A percentile compares a stretch with the other conserved stretches of the same genome.
Evolutionary conservation across 1,140 invertebrate species (phyloP).

Genomic region (Helicorthomorpha holstii): DNA sequence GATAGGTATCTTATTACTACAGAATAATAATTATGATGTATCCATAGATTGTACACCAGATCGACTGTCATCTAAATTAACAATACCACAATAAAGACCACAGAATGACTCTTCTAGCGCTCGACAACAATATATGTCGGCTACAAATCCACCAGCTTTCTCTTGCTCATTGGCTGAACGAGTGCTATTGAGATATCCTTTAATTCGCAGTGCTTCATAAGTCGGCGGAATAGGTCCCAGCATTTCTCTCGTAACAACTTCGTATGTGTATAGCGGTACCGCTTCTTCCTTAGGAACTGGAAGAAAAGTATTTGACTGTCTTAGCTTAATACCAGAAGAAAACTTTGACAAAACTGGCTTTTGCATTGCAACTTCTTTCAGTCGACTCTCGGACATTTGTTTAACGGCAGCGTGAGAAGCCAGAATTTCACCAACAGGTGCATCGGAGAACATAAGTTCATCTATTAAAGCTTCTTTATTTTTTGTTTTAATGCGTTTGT

Average conservation of each 20-base stretch:
- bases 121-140: slow-evolving; percentile 62
- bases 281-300: slow-evolving; percentile 54
- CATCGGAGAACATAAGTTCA: slow-evolving; percentile 81
- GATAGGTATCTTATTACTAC: no score
- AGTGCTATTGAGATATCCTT: slow-evolving; percentile 61
- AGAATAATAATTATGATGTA: no score
- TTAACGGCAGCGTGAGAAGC: slow-evolving; percentile 54
- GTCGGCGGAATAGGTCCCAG: slow-evolving; percentile 57
- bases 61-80: no score
- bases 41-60: no score
- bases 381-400: slow-evolving; percentile 44
- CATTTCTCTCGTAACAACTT: slow-evolving; percentile 31
- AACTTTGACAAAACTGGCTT: slow-evolving; percentile 31
- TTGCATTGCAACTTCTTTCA: slow-evolving; percentile 17
- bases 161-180: slow-evolving; percentile 49
- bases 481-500: slow-evolving; percentile 61
- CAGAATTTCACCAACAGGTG: slow-evolving; percentile 70
- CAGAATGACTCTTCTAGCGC: slow-evolving; percentile 79
- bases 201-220: slow-evolving; percentile 38
- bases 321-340: slow-evolving; percentile 62
- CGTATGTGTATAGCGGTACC: slow-evolving; percentile 52
- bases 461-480: slow-evolving; percentile 82
- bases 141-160: slow-evolving; percentile 70
- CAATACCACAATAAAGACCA: slow-evolving; percentile 43
- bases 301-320: slow-evolving; percentile 33